A percentile compares a stretch with the other conserved stretches of the same genome.
Conservation (phyloP, 1,140 invertebrate genomes). For the Dufourea novaeangliae region DNA sequence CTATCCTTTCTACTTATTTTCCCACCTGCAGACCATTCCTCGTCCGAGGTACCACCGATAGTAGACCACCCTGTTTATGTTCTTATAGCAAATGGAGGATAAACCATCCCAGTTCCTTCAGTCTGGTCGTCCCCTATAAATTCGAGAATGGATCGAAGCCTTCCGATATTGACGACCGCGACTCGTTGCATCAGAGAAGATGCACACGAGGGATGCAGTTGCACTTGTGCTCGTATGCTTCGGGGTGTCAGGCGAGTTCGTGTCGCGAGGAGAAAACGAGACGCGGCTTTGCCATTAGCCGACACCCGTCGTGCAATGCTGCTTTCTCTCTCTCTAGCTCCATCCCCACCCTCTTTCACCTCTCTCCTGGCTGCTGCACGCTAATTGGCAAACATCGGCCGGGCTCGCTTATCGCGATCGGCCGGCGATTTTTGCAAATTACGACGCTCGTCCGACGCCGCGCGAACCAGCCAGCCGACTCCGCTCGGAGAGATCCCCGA, state of each 20-base stretch:
- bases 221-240: slow-evolving; percentile 31
- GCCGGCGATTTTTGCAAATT: slow-evolving; percentile 72
- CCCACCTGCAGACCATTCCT: too few relatives aligned
- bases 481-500: slow-evolving; percentile 29
- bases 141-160: background rate
- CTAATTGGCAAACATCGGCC: slow-evolving; percentile 75
- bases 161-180: background rate
- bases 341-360: slow-evolving; percentile 37
- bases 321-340: slow-evolving; percentile 42
- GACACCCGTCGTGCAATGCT: slow-evolving; percentile 62
- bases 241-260: slow-evolving; percentile 55
- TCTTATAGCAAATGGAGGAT: too few relatives aligned
- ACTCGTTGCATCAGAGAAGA: background rate
- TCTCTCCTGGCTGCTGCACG: slow-evolving; percentile 48
- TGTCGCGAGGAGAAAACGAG: slow-evolving; percentile 61
- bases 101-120: too few relatives aligned
- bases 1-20: too few relatives aligned
- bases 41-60: too few relatives aligned
- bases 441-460: slow-evolving; percentile 61
- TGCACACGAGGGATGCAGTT: slow-evolving; percentile 28
- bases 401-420: slow-evolving; percentile 70
- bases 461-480: slow-evolving; percentile 38
- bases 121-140: background rate
- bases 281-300: slow-evolving; percentile 74
- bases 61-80: too few relatives aligned